Percentiles rank a stretch among this genome's conserved stretches.
Conservation (phyloP, 2,888 invertebrate genomes). For the Leptopilina myrica region DNA sequence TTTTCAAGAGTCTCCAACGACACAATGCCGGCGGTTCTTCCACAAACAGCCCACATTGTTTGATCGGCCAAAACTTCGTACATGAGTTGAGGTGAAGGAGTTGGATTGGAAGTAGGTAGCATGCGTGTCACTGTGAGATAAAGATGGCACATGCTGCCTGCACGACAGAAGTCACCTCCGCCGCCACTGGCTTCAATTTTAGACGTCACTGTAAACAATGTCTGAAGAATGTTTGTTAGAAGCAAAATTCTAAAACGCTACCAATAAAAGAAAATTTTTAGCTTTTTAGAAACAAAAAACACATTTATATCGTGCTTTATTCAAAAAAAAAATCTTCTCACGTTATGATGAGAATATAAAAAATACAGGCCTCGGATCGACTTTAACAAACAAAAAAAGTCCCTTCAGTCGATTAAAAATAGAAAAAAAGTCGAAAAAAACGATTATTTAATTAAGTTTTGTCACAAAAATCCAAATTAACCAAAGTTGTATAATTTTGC, state of each 20-base stretch:
- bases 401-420: no score
- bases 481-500: no score
- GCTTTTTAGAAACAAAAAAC: no score
- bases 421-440: no score
- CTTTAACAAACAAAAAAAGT: no score
- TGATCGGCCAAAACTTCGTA: constrained; percentile 96
- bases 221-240: constrained; percentile 77
- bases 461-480: no score
- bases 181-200: constrained; percentile 87
- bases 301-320: no score
- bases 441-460: no score
- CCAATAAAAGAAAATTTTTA: no score
- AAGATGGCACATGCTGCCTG: constrained; percentile 91
- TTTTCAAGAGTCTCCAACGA: constrained; percentile 82
- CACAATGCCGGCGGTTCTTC: constrained; percentile 89
- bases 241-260: constrained; percentile 19
- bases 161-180: constrained; percentile 87
- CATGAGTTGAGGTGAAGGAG: constrained; percentile 81
- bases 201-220: constrained; percentile 88
- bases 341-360: background rate
- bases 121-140: constrained; percentile 83
- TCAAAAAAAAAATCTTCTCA: no score
- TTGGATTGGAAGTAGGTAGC: constrained; percentile 68
- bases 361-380: no score
- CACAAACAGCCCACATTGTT: constrained; percentile 95